Evolutionary conservation across 2,888 invertebrate species (phyloP).

Genomic region (Campaea margaritaria): DNA sequence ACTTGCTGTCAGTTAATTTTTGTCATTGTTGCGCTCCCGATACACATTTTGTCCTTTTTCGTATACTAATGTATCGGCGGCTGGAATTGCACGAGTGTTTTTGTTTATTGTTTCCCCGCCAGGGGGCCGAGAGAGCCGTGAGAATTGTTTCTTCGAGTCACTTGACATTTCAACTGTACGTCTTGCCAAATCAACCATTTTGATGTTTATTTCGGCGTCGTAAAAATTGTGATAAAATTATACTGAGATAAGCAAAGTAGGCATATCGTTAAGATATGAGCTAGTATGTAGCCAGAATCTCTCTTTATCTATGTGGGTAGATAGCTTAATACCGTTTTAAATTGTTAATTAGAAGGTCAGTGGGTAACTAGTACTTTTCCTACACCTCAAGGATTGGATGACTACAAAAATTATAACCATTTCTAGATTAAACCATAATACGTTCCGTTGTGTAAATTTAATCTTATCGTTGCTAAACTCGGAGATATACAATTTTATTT

Average conservation of each 20-base stretch:
- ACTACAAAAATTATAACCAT: background rate
- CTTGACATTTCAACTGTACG: constrained; percentile 53
- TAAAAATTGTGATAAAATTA: constrained; percentile 18
- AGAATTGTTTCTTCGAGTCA: constrained; percentile 59
- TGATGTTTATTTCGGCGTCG: constrained; percentile 20
- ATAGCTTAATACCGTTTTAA: constrained; percentile 1
- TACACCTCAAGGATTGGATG: background rate
- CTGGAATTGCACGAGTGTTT: constrained; percentile 56
- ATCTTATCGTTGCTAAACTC: constrained; percentile 42
- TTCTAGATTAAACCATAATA: constrained; percentile 6
- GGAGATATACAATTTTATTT: constrained; percentile 55
- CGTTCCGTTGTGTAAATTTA: constrained; percentile 40
- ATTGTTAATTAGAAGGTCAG: background rate
- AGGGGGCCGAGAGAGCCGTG: constrained; percentile 76
- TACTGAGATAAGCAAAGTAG: constrained; percentile 10
- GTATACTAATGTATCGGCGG: constrained; percentile 60
- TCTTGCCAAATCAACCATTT: constrained; percentile 45
- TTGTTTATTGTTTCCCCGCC: constrained; percentile 61
- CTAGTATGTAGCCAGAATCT: constrained; percentile 4
- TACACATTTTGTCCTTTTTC: constrained; percentile 61
- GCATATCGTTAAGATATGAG: constrained; percentile 12
- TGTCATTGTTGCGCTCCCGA: constrained; percentile 72
- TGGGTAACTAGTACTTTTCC: background rate
- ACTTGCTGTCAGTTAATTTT: constrained; percentile 75
- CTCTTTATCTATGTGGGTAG: constrained; percentile 15